These are phyloP conservation scores for Ochropleura leucogaster DNA, from an alignment of 2,888 invertebrate species.

Conservation along the genomic window DNA sequence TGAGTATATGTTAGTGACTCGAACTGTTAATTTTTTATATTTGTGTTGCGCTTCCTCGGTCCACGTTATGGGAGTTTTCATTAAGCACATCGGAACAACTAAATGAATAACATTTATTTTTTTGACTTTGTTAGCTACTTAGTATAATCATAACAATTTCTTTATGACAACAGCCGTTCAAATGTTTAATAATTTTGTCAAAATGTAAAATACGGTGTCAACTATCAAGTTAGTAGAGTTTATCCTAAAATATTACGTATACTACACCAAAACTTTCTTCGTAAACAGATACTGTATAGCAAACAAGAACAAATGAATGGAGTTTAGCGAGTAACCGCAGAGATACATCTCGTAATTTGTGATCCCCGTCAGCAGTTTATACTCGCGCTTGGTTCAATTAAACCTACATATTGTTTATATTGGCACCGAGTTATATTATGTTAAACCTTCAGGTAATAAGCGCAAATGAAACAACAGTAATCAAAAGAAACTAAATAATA, in stretches of 20 bases:
- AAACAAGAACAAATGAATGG: constrained; percentile 81
- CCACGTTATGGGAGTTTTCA: not conserved
- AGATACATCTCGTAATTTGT: constrained; percentile 79
- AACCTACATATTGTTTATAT: constrained; percentile 55
- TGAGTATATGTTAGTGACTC: constrained; percentile 70
- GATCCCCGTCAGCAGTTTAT: constrained; percentile 71
- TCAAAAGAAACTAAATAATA: constrained; percentile 12
- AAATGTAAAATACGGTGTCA: not conserved
- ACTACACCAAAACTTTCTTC: constrained; percentile 66
- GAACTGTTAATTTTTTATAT: constrained; percentile 22
- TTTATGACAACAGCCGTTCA: not conserved
- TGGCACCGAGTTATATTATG: constrained; percentile 20
- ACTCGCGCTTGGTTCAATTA: constrained; percentile 75
- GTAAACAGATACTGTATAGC: constrained; percentile 73
- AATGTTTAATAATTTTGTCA: not conserved
- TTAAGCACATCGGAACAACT: too few species aligned
- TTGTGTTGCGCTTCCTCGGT: not conserved
- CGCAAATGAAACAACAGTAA: constrained; percentile 24
- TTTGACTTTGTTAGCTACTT: not conserved
- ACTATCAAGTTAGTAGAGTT: not conserved
- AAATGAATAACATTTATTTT: not conserved
- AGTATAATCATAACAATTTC: not conserved
- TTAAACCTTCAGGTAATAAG: constrained; percentile 23
- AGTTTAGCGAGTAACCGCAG: constrained; percentile 80
- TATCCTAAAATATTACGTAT: constrained; percentile 52